Base-by-base conservation (phyloP, 2,888 invertebrate species). In the Mythimna impura region DNA sequence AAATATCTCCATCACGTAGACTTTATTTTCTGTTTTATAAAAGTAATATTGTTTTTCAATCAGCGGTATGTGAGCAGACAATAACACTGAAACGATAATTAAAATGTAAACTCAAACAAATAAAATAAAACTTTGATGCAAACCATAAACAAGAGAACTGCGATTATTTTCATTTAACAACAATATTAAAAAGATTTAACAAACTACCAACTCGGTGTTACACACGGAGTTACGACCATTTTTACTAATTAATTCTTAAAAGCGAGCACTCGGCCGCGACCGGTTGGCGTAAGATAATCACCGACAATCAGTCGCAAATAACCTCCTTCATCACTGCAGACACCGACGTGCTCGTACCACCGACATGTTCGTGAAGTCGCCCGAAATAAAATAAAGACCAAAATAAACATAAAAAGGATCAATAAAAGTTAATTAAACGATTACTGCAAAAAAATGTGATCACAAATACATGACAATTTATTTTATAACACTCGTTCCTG, bases 361-460 rank as follows among this genome's bases (percentile, higher is more conserved):
- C 30, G 57, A 66, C 58, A 50, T 10, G 64, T 36, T 65, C 60
- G 25, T 34, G 17, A 76, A 58, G 12, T 34, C 12, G 2, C 25
- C 17, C 10, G 20, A 62, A 76, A 67, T 57, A 66, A 71, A 55
- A 69, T 58, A 75, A 50, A 50, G 3, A 25, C 62, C 64, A 30
- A 64, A 60, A 77, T 65, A 54, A 43, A 73, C 64, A 54, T 73
- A 52, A 66, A 64, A 14, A 40, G 47, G 47, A 61, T 36, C 60
- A 65, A 67, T 76, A 61, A 82, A 70, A 34, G 30, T 67, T 73
- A 78, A 82, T 78, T 69, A 67, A 78, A 70, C 55, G 61, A 20
- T 70, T 55, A 36, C 47, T 64, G 66, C 78, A 70, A 64, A 57
- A 65, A 66, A 57, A 57, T 58, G 36, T 62, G 34, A 43, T 52